phyloP scores from a whole-genome alignment of 2,113 vertebrate species.

The Muntiacus muntjak region DNA sequence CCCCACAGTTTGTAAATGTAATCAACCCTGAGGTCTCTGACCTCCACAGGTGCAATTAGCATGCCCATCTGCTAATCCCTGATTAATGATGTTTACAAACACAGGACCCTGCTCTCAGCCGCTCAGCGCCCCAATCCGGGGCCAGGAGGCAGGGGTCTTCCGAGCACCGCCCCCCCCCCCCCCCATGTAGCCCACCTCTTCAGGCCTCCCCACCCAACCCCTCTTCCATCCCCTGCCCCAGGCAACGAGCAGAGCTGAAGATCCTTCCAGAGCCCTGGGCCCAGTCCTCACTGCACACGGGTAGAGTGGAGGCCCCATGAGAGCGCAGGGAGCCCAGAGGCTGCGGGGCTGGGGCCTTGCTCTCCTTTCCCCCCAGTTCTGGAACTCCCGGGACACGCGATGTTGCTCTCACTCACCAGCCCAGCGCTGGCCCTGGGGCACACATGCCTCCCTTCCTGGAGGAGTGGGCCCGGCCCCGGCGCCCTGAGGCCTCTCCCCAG shows the following conservation, averaged over 20 bases:
- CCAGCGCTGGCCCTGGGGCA: too few relatives aligned
- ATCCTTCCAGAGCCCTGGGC: not conserved
- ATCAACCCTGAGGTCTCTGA: slow-evolving; percentile 90
- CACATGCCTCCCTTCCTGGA: not conserved
- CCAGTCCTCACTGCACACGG: not conserved
- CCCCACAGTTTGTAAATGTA: slow-evolving; percentile 85
- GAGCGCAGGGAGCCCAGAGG: not conserved
- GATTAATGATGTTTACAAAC: slow-evolving; percentile 96
- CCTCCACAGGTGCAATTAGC: slow-evolving; percentile 95
- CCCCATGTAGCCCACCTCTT: not conserved
- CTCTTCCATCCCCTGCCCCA: not conserved
- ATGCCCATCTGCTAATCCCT: slow-evolving; percentile 93
- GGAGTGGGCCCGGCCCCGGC: not conserved
- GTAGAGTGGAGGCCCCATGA: not conserved
- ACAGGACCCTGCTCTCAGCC: slow-evolving; percentile 33
- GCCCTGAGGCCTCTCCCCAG: not conserved
- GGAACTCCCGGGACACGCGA: not conserved
- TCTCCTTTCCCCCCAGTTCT: not conserved
- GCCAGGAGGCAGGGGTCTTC: not conserved
- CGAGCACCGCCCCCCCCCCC: fast-evolving
- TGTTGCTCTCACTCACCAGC: not conserved
- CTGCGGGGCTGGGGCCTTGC: not conserved
- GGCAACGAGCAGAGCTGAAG: not conserved
- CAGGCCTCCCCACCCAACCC: not conserved
- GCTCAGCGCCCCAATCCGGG: not conserved